phyloP scores from a whole-genome alignment of 2,113 vertebrate genomes.

The Lonchura striata region DNA sequence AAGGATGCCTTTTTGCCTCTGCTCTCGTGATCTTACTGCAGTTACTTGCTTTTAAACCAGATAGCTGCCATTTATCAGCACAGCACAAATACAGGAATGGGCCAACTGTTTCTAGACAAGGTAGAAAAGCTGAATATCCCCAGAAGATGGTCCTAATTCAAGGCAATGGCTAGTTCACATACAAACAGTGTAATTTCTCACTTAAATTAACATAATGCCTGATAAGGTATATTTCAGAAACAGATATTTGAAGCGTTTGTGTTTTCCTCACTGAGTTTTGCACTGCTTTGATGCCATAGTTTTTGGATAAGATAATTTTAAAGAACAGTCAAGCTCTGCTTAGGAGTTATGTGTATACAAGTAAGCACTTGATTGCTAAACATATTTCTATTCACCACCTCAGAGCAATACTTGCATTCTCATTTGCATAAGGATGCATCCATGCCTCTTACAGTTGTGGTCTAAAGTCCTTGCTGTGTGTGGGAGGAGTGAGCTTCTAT shows the following conservation, averaged over 20 bases:
- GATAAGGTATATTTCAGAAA: neutral
- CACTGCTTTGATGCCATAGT: neutral
- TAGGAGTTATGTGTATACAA: neutral
- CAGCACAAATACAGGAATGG: neutral
- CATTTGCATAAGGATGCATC: neutral
- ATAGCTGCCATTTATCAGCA: neutral
- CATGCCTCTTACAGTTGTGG: neutral
- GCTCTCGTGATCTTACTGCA: fast-evolving
- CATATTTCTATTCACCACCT: neutral
- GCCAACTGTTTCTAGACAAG: neutral
- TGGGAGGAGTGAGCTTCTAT: neutral
- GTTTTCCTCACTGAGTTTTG: neutral
- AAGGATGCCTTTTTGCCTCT: neutral
- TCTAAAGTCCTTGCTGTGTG: neutral
- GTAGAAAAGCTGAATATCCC: neutral
- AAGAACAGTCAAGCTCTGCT: neutral
- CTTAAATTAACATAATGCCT: neutral
- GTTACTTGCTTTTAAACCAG: neutral
- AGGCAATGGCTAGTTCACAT: neutral
- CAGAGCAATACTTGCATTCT: neutral
- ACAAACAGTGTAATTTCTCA: neutral
- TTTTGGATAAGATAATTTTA: neutral
- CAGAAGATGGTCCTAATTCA: neutral
- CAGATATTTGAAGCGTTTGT: neutral
- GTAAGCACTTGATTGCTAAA: neutral